Conservation (phyloP, 2,113 vertebrate species). For the Vimba vimba region DNA sequence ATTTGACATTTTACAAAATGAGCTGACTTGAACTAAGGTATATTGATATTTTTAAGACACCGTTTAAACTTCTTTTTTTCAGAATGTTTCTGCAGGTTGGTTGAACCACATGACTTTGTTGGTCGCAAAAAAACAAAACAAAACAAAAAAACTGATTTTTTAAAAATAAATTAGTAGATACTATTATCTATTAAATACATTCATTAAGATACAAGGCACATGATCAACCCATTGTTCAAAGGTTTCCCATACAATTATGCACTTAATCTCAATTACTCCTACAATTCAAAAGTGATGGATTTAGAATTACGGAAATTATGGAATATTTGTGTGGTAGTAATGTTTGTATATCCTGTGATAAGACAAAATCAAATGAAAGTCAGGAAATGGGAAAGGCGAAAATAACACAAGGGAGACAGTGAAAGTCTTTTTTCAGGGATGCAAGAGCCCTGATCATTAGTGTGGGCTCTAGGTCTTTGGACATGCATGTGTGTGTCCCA, state of each 20-base stretch:
- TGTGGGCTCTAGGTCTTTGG: slow-evolving; percentile 62
- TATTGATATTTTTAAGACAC: background rate
- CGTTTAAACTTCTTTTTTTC: background rate
- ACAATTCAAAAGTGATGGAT: slow-evolving; percentile 1
- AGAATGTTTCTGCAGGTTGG: background rate
- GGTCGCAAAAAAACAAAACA: background rate
- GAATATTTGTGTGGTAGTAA: background rate
- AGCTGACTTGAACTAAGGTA: background rate
- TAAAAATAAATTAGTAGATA: background rate
- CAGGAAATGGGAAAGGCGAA: background rate
- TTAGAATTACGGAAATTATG: background rate
- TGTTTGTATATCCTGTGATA: background rate
- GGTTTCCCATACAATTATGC: background rate
- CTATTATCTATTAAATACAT: background rate
- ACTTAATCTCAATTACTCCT: background rate
- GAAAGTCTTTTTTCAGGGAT: slow-evolving; percentile 48
- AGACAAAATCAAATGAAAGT: slow-evolving; percentile 4
- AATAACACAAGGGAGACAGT: background rate
- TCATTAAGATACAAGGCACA: background rate
- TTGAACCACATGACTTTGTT: background rate
- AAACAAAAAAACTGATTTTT: background rate
- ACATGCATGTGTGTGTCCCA: slow-evolving; percentile 63
- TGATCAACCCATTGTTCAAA: background rate
- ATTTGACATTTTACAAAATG: background rate
- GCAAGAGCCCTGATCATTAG: slow-evolving; percentile 71